A percentile compares a stretch with the other conserved stretches of the same genome.
Evolutionary conservation across 2,888 invertebrate species (phyloP).

Genomic region (Andrena fulva): DNA sequence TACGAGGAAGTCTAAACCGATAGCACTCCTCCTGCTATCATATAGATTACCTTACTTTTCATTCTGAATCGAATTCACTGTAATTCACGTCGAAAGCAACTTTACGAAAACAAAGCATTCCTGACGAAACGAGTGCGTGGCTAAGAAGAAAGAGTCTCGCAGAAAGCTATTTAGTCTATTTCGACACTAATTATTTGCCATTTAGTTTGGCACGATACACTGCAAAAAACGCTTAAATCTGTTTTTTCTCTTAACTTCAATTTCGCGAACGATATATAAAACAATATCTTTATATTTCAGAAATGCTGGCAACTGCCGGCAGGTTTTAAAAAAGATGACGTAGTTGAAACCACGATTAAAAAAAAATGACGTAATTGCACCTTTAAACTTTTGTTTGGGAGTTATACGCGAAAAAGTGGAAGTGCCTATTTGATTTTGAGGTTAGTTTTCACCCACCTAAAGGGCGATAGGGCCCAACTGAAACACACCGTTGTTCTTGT

Average conservation of each 20-base stretch:
- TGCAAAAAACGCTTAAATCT: neutral
- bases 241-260: neutral
- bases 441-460: too few relatives aligned
- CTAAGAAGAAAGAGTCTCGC: too few relatives aligned
- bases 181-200: slow-evolving; percentile 10
- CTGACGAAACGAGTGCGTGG: slow-evolving; percentile 39
- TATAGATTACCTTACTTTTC: slow-evolving; percentile 18
- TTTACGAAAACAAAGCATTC: slow-evolving; percentile 42
- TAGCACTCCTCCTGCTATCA: slow-evolving; percentile 6
- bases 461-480: too few relatives aligned
- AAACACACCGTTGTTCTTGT: too few relatives aligned
- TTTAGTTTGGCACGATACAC: neutral
- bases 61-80: slow-evolving; percentile 38
- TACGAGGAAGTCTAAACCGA: neutral
- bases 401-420: too few relatives aligned
- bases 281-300: too few relatives aligned
- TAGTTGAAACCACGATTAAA: too few relatives aligned
- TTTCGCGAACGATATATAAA: neutral
- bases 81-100: slow-evolving; percentile 38
- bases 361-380: too few relatives aligned
- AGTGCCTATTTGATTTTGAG: too few relatives aligned
- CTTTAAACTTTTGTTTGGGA: too few relatives aligned
- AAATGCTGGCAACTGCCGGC: too few relatives aligned
- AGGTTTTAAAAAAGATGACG: too few relatives aligned
- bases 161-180: slow-evolving; percentile 28